Percentiles rank a stretch among this genome's conserved stretches.
Conservation (phyloP, 2,797 vertebrate species). For the Sus cebifrons region DNA sequence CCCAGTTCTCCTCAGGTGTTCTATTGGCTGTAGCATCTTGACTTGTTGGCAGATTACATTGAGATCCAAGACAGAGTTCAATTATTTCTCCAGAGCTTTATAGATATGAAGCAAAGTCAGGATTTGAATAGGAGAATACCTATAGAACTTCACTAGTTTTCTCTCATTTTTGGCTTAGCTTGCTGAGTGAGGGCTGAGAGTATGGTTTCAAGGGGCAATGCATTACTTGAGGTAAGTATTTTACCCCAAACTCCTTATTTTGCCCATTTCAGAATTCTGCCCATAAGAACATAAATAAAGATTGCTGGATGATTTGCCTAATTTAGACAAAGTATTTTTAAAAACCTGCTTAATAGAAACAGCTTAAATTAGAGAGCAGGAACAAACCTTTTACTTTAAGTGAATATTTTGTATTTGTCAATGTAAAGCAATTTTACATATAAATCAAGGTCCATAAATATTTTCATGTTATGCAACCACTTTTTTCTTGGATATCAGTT, state of each 20-base stretch:
- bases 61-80: neutral
- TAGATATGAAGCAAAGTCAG: neutral
- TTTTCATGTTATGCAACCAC: neutral
- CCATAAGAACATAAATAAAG: neutral
- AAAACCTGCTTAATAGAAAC: neutral
- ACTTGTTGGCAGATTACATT: neutral
- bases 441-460: neutral
- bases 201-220: neutral
- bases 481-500: neutral
- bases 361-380: constrained; percentile 36
- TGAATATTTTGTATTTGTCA: neutral
- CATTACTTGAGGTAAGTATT: neutral
- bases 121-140: neutral
- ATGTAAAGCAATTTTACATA: neutral
- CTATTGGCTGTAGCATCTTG: neutral
- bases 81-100: neutral
- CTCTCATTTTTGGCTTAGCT: neutral
- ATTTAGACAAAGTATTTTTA: neutral
- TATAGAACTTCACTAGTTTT: neutral
- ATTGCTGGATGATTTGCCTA: neutral
- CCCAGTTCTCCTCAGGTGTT: neutral
- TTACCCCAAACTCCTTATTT: neutral
- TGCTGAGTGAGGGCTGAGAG: neutral
- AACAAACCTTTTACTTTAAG: constrained; percentile 7
- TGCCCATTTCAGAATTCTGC: neutral